phyloP scores from a whole-genome alignment of 2,888 invertebrate genomes.

The Hyppa rectilinea region DNA sequence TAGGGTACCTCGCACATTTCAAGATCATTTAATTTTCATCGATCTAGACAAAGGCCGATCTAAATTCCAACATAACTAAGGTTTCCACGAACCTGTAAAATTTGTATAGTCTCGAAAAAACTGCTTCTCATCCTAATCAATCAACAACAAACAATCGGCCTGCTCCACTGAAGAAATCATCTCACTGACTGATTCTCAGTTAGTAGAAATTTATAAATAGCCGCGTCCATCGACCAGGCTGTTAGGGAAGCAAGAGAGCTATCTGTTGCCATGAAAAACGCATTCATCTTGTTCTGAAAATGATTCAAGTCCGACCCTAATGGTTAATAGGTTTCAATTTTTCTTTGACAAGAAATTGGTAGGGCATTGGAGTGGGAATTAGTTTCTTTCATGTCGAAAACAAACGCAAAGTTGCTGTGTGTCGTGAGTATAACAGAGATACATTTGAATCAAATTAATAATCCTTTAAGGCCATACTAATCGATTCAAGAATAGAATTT shows the following conservation, averaged over 20 bases:
- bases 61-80: not conserved
- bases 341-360: conserved; percentile 41
- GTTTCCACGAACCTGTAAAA: not conserved
- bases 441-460: conserved; percentile 42
- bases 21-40: not conserved
- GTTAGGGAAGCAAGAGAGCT: conserved; percentile 33
- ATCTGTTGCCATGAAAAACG: conserved; percentile 52
- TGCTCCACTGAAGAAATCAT: conserved; percentile 22
- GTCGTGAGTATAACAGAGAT: not conserved
- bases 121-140: conserved; percentile 11
- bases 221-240: conserved; percentile 48
- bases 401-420: conserved; percentile 22
- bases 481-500: conserved; percentile 8
- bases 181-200: conserved; percentile 43
- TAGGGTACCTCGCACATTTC: too few species aligned
- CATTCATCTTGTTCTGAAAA: conserved; percentile 42
- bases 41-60: too few species aligned
- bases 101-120: not conserved
- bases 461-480: conserved; percentile 11
- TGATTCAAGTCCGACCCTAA: conserved; percentile 24
- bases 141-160: not conserved
- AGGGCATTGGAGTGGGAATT: not conserved
- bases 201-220: conserved; percentile 50
- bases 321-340: conserved; percentile 43
- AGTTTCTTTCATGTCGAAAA: conserved; percentile 14